Conservation (phyloP, 2,797 vertebrate species). For the Buceros bicornis region DNA sequence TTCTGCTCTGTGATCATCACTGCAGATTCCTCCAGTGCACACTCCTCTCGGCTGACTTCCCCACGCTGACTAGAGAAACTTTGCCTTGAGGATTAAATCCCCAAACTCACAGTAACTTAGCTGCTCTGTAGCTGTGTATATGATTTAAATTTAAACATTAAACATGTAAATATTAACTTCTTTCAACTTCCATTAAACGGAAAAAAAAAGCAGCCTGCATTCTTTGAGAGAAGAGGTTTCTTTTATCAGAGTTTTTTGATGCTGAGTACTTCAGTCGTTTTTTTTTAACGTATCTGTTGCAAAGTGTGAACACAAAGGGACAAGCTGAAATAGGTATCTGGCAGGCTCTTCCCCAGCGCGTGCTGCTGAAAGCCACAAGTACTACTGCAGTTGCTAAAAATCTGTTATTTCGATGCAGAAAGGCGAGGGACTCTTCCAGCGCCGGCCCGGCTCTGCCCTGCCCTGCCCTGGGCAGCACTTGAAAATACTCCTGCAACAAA, state of each 20-base stretch:
- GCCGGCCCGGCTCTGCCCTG: not conserved
- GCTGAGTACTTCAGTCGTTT: not conserved
- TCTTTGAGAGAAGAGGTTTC: not conserved
- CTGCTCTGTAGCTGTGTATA: not conserved
- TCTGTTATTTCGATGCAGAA: conserved; percentile 40
- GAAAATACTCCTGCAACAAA: not conserved
- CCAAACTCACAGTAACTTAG: not conserved
- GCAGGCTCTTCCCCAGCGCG: conserved; percentile 30
- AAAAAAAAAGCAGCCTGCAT: not conserved
- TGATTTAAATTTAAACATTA: conserved; percentile 1
- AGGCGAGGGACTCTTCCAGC: not conserved
- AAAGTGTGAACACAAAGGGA: conserved; percentile 76
- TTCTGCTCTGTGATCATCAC: conserved; percentile 8
- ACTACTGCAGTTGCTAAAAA: conserved; percentile 68
- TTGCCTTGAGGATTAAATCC: not conserved
- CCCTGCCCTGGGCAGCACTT: not conserved
- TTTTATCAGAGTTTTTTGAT: conserved; percentile 6
- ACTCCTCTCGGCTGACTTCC: not conserved
- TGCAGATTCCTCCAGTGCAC: not conserved
- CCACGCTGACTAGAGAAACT: not conserved
- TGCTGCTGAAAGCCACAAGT: conserved; percentile 74
- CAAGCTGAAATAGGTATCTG: conserved; percentile 73
- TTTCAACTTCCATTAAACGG: not conserved
- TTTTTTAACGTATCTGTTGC: conserved; percentile 43
- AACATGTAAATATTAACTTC: conserved; percentile 46